Conservation (phyloP, 2,888 invertebrate genomes). For the Dicyrtoma fusca region DNA sequence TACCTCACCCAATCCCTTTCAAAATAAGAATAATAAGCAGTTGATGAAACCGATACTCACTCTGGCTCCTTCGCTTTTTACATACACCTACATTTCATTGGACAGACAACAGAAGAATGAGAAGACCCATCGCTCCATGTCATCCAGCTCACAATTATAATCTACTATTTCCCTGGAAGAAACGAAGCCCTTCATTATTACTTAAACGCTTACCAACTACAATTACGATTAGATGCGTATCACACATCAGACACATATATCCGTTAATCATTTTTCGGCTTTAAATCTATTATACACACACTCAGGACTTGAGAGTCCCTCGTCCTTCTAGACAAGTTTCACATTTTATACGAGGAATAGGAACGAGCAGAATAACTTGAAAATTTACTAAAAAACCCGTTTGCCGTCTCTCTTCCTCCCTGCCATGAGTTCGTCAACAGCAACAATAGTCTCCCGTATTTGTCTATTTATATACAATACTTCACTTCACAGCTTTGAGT, state of each 20-base stretch:
- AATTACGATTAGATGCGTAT: slow-evolving; percentile 39
- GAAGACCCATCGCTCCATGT: slow-evolving; percentile 39
- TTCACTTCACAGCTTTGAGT: slow-evolving; percentile 33
- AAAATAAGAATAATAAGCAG: slow-evolving; percentile 40
- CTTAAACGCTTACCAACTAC: slow-evolving; percentile 16
- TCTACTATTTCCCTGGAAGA: slow-evolving; percentile 27
- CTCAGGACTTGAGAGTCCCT: neutral
- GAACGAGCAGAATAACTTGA: too few relatives aligned
- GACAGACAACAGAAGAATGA: slow-evolving; percentile 23
- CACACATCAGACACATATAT: slow-evolving; percentile 36
- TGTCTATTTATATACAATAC: slow-evolving; percentile 5
- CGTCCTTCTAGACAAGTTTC: neutral
- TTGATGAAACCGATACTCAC: slow-evolving; percentile 38
- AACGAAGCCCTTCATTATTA: slow-evolving; percentile 19
- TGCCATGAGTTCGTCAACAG: neutral
- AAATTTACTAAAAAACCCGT: slow-evolving; percentile 12
- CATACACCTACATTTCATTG: slow-evolving; percentile 35
- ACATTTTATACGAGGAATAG: neutral
- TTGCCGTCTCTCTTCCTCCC: neutral
- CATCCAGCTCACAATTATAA: slow-evolving; percentile 39
- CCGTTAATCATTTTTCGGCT: slow-evolving; percentile 13
- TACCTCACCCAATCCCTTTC: slow-evolving; percentile 38
- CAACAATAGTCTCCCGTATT: too few relatives aligned
- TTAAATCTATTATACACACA: too few relatives aligned
- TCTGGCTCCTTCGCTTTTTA: neutral